Conservation (phyloP, 2,888 invertebrate species). For the Globia sparganii region DNA sequence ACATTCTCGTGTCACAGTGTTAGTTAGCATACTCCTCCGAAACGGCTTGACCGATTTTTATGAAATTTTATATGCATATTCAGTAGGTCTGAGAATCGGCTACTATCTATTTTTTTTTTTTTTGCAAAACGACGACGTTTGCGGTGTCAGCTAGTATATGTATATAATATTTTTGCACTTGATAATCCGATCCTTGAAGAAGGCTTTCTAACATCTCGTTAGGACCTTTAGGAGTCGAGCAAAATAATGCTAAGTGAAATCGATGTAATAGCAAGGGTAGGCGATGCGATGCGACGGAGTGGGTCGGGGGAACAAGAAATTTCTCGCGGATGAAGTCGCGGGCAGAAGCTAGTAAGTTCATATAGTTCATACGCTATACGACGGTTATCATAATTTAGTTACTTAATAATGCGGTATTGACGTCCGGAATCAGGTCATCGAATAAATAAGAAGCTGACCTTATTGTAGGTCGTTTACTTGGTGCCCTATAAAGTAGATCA, state of each 20-base stretch:
- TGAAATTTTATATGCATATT: too few species aligned
- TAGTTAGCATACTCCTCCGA: too few species aligned
- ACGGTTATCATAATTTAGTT: slow-evolving; percentile 28
- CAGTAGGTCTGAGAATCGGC: too few species aligned
- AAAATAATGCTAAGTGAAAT: neutral
- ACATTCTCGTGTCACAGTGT: too few species aligned
- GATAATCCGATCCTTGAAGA: neutral
- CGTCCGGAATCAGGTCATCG: slow-evolving; percentile 54
- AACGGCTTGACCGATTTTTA: too few species aligned
- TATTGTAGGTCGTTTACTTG: slow-evolving; percentile 12
- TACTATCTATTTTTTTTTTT: too few species aligned
- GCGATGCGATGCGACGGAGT: neutral
- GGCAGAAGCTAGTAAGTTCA: neutral
- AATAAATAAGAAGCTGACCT: slow-evolving; percentile 45
- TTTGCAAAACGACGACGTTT: too few species aligned
- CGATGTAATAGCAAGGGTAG: neutral
- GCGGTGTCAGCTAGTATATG: too few species aligned
- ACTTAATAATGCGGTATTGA: slow-evolving; percentile 31
- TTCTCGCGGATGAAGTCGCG: neutral
- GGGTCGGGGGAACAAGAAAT: neutral
- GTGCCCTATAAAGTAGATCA: slow-evolving; percentile 26
- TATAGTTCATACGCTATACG: neutral
- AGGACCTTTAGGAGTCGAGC: neutral
- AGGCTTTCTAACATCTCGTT: neutral
- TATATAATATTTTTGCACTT: neutral